Evolutionary conservation across 2,797 vertebrate species (phyloP), one percentile per base, ranked within the genome.

Genomic region (Zenarchopterus dispar): DNA sequence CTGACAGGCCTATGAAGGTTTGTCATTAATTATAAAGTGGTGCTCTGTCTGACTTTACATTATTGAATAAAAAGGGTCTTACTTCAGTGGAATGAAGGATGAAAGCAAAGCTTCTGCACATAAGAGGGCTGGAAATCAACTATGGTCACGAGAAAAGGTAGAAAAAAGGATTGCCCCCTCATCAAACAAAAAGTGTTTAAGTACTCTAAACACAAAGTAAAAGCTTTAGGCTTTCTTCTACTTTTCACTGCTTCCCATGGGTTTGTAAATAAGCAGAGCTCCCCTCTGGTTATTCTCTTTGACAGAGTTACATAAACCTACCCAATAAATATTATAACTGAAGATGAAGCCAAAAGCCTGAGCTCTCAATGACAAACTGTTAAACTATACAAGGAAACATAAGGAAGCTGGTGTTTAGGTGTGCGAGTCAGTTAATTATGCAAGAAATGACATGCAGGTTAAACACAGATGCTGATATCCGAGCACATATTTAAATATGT

Each of bases 271-370:
- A 6, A 61, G 4, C 62, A 49, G 33, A 26, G 13, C 36, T 62
- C 33, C 59, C 55, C 24, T n/a, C 5, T 1, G 49, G 26, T 48
- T 22, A 36, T 54, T 67, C 31, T 44, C 5, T 61, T 53, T 67
- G 54, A 58, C 31, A 28, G 11, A 56, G 43, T 64, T 15, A 39
- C 36, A 39, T 71, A 46, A 70, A 62, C 18, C 26, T 1, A 41
- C 36, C 0, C 36, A 49, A 50, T 49, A 56, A 84, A 81, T 72
- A 73, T 62, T 36, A 39, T 43, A 65, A 44, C 24, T 15, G 15
- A 28, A 67, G 46, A 74, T 45, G 61, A 49, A 9, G 43, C 0
- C 33, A 5, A 44, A 26, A 53, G 48, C 4, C 28, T 0, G 24
- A 42, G 47, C 0, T 6, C 55, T 22, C 16, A 15, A 23, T 42